phyloP scores from a whole-genome alignment of 2,888 invertebrate species.

The Standfussiana lucernea region DNA sequence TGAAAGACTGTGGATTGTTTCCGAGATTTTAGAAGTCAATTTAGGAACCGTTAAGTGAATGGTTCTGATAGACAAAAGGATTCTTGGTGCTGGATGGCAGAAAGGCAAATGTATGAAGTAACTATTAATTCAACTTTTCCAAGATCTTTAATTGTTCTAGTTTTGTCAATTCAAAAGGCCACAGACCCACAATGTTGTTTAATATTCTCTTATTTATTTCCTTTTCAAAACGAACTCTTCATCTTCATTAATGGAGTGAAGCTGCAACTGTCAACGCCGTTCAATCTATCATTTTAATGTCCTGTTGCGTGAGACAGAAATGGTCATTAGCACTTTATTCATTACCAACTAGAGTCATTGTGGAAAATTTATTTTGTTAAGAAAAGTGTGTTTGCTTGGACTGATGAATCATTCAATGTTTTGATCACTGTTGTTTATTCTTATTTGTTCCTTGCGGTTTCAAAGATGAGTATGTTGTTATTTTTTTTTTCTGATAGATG shows the following conservation, averaged over 20 bases:
- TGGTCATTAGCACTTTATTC: conserved; percentile 53
- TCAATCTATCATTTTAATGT: conserved; percentile 45
- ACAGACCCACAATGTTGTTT: neutral
- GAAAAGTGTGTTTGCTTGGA: conserved; percentile 29
- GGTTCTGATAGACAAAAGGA: too few relatives aligned
- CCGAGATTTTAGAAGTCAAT: neutral
- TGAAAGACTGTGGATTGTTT: neutral
- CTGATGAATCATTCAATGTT: conserved; percentile 41
- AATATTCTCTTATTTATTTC: neutral
- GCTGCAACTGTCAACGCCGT: conserved; percentile 34
- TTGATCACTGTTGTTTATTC: neutral
- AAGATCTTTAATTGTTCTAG: neutral
- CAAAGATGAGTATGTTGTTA: neutral
- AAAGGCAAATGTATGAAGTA: too few relatives aligned
- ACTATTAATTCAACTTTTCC: too few relatives aligned
- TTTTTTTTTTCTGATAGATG: neutral
- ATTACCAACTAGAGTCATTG: conserved; percentile 23
- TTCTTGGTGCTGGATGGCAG: too few relatives aligned
- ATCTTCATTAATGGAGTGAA: neutral
- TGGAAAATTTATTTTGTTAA: conserved; percentile 55
- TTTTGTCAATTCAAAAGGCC: neutral
- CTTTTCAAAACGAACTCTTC: neutral
- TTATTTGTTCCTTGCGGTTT: conserved; percentile 18
- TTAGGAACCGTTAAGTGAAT: too few relatives aligned
- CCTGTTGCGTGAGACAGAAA: conserved; percentile 48